Percentiles rank a stretch among this genome's conserved stretches.
Evolutionary conservation across 2,888 invertebrate species (phyloP).

Genomic region (Alsophila aescularia): DNA sequence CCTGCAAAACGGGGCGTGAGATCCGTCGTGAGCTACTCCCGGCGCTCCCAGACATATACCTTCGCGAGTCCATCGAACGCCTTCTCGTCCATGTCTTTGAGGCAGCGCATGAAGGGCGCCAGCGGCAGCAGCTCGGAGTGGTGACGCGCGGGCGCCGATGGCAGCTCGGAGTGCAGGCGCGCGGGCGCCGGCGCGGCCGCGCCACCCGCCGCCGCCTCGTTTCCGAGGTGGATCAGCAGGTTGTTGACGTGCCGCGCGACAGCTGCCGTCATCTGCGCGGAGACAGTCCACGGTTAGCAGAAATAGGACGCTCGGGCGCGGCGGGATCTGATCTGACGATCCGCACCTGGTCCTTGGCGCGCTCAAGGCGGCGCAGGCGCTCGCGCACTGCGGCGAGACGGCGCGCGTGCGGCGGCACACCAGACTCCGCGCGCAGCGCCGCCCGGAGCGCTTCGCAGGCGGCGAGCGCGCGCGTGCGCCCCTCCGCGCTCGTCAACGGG

Average conservation of each 20-base stretch:
- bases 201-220: constrained; percentile 72
- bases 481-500: constrained; percentile 56
- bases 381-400: constrained; percentile 65
- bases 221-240: constrained; percentile 95
- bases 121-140: constrained; percentile 95
- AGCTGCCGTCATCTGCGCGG: constrained; percentile 90
- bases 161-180: constrained; percentile 92
- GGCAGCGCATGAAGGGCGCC: constrained; percentile 96
- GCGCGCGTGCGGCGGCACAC: constrained; percentile 47
- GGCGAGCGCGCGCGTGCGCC: constrained; percentile 62
- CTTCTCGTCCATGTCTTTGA: constrained; percentile 93
- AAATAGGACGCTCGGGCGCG: too few relatives aligned
- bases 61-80: constrained; percentile 92
- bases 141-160: constrained; percentile 93
- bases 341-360: constrained; percentile 56
- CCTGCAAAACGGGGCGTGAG: too few relatives aligned
- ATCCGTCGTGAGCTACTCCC: too few relatives aligned
- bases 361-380: constrained; percentile 60
- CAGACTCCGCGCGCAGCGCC: constrained; percentile 47
- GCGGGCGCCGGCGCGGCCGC: constrained; percentile 80
- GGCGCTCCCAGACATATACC: too few relatives aligned
- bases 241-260: constrained; percentile 97
- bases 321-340: too few relatives aligned
- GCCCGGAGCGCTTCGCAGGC: constrained; percentile 52
- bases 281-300: too few relatives aligned